phyloP scores from a whole-genome alignment of 2,888 invertebrate genomes.

The Serrognathus titanus region DNA sequence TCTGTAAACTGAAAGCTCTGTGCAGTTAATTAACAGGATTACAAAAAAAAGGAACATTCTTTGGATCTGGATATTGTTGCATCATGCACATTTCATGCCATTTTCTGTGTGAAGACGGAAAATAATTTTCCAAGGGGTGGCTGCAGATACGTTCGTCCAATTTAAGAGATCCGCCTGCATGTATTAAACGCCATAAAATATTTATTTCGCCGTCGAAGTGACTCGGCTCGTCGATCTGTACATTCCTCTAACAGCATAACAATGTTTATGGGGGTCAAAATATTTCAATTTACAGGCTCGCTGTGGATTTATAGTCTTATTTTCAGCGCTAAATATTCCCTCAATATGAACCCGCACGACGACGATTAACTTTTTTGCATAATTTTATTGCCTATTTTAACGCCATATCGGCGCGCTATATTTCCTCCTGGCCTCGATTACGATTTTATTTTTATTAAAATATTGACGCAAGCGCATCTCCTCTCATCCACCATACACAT shows the following conservation, averaged over 20 bases:
- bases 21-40: too few species aligned
- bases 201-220: slow-evolving; percentile 14
- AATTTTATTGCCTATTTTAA: slow-evolving; percentile 47
- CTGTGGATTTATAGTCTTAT: slow-evolving; percentile 47
- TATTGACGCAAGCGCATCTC: neutral
- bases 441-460: too few species aligned
- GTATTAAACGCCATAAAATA: slow-evolving; percentile 12
- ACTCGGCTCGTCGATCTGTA: slow-evolving; percentile 2
- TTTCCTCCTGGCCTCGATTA: too few species aligned
- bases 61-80: too few species aligned
- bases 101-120: too few species aligned
- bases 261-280: slow-evolving; percentile 48
- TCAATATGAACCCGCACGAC: slow-evolving; percentile 40
- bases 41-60: too few species aligned
- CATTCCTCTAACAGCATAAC: slow-evolving; percentile 25
- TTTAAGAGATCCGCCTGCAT: slow-evolving; percentile 1
- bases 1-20: too few species aligned
- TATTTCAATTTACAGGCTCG: slow-evolving; percentile 48
- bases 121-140: too few species aligned
- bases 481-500: neutral
- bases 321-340: slow-evolving; percentile 45
- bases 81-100: too few species aligned
- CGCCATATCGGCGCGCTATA: slow-evolving; percentile 18
- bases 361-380: slow-evolving; percentile 43
- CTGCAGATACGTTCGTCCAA: neutral